These are phyloP conservation scores for Oscheius sp. DNA, from an alignment of 2,888 invertebrate genomes.

Conservation along the genomic window DNA sequence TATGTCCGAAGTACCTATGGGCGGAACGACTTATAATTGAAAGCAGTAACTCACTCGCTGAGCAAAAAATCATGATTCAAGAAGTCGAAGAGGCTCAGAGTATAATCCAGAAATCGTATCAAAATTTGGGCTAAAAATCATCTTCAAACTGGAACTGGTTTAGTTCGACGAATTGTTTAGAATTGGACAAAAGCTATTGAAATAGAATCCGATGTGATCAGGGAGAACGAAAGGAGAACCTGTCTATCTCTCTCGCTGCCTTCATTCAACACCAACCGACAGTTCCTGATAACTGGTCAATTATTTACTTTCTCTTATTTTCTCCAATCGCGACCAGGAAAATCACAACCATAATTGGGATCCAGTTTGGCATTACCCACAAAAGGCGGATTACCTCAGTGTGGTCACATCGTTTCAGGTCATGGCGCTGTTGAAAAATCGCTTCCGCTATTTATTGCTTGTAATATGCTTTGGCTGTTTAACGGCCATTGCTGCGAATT, in stretches of 20 bases:
- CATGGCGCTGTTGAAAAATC: background rate
- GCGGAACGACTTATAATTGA: too few relatives aligned
- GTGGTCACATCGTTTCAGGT: background rate
- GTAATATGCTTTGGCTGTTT: conserved; percentile 47
- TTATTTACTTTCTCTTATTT: background rate
- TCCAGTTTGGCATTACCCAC: background rate
- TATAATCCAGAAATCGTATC: too few relatives aligned
- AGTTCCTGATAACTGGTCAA: background rate
- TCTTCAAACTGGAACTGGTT: too few relatives aligned
- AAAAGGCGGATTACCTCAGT: background rate
- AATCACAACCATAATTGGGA: background rate
- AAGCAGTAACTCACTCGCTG: too few relatives aligned
- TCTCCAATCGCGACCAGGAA: background rate
- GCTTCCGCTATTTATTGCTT: conserved; percentile 47
- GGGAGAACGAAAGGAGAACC: conserved; percentile 1
- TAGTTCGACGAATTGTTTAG: too few relatives aligned
- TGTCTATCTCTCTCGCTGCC: conserved; percentile 6
- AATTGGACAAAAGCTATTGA: conserved; percentile 14
- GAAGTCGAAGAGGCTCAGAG: too few relatives aligned
- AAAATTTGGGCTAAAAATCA: too few relatives aligned
- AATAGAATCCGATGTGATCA: conserved; percentile 14
- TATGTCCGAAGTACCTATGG: too few relatives aligned
- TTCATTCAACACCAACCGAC: background rate
- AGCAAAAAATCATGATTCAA: too few relatives aligned
- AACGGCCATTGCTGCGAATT: conserved; percentile 51